Evolutionary conservation across 2,888 invertebrate species (phyloP).

Genomic region (Rotaria macrura): DNA sequence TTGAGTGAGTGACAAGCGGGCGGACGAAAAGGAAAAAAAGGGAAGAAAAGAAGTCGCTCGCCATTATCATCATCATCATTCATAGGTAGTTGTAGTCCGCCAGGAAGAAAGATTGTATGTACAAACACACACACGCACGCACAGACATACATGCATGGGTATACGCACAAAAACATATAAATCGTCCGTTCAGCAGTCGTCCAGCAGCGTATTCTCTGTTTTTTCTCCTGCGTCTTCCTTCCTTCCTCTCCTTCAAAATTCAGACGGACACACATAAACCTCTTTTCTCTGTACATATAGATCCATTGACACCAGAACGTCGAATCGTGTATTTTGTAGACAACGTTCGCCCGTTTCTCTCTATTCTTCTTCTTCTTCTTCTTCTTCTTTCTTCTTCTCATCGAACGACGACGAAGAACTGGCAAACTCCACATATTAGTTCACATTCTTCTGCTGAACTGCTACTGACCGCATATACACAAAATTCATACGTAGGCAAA

Average conservation of each 20-base stretch:
- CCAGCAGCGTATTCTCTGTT: neutral
- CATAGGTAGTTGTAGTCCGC: neutral
- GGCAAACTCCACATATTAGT: constrained; percentile 1
- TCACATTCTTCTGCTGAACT: constrained; percentile 3
- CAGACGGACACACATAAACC: constrained; percentile 4
- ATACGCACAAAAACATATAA: neutral
- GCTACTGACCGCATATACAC: neutral
- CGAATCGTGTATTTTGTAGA: constrained; percentile 7
- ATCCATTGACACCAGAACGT: constrained; percentile 12
- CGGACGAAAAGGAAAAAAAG: neutral
- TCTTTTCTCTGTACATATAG: constrained; percentile 15
- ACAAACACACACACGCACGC: neutral
- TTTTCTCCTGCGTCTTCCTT: neutral
- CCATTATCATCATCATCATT: neutral
- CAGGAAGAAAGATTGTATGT: constrained; percentile 8
- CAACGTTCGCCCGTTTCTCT: neutral
- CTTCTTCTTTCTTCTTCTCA: neutral
- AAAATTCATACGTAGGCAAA: neutral
- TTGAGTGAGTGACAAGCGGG: constrained; percentile 8
- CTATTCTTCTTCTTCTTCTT: neutral
- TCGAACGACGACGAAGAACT: constrained; percentile 1
- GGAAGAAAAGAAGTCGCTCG: neutral
- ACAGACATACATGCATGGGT: neutral
- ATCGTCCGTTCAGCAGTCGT: constrained; percentile 6
- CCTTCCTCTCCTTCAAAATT: constrained; percentile 12